A percentile compares a stretch with the other conserved stretches of the same genome.
Evolutionary conservation across 2,113 vertebrate species (phyloP).

Genomic region (Prietella phreatophila): DNA sequence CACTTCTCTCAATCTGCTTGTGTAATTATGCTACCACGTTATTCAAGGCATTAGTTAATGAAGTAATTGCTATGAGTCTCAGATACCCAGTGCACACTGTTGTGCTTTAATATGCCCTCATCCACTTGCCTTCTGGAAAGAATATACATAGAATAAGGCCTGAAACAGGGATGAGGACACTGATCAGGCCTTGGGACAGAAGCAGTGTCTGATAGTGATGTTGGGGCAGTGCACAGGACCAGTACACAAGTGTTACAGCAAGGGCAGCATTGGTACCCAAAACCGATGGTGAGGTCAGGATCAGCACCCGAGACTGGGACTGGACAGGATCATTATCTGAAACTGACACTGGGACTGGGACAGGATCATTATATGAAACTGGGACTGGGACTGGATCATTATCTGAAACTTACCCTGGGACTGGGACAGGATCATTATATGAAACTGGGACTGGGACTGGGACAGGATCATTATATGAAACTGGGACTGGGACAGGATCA

Average conservation of each 20-base stretch:
- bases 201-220: neutral
- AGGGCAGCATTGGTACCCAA: neutral
- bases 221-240: neutral
- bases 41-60: neutral
- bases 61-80: neutral
- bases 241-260: neutral
- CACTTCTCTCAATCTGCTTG: neutral
- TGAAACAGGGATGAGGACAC: neutral
- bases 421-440: neutral
- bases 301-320: neutral
- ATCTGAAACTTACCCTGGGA: neutral
- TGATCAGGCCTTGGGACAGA: neutral
- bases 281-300: neutral
- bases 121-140: neutral
- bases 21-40: neutral
- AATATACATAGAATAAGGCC: neutral
- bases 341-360: neutral
- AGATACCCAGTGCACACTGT: neutral
- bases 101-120: neutral
- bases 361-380: neutral
- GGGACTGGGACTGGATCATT: neutral
- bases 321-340: neutral
- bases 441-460: neutral
- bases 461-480: neutral
- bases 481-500: neutral